Evolutionary conservation across 1,140 invertebrate genomes (phyloP), one percentile per base, ranked within the genome.

Genomic region (Bathynomus jamesi): DNA sequence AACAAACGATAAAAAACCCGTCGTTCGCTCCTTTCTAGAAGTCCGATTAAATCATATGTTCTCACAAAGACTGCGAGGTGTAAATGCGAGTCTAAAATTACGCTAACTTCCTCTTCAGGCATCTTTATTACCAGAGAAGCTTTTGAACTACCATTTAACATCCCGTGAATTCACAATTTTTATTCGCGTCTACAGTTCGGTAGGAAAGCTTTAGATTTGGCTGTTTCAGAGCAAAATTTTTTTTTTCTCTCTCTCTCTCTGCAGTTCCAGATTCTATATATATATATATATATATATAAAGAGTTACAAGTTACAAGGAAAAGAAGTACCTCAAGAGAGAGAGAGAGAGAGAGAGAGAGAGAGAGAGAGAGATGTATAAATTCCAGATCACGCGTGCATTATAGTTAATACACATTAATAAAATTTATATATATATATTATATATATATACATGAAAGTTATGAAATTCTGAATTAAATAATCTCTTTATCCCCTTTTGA

Each of bases 1-100:
- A 40, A 40, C 7, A 40, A 40, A 17, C 7, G 32, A 40, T 7
- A 40, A 17, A 40, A 40, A 21, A 53, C 11, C 1, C 40, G 13
- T 53, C 5, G 11, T 1, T 53, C 13, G 40, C 40, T 53, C 40
- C 21, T 17, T 53, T 53, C 40, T 11, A 53, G 40, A 53, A 1
- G 40, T 53, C 40, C 40, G 40, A 53, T 53, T 53, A 53, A 53
- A 53, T 53, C 40, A 53, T 53, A 53, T 53, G 40, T 53, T 53
- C 21, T 53, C 40, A 53, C 40, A 53, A 53, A 53, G 40, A 53
- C 13, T 53, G 2, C 11, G 40, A 53, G 40, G 40, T 53, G 40
- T 53, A 53, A 53, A 53, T 53, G 40, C 40, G 40, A 53, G 40
- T 17, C 40, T 53, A 21, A 53, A 53, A 53, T 53, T 53, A 53